Base-by-base conservation (phyloP, 2,888 invertebrate species). In the Cephalotes varians region DNA sequence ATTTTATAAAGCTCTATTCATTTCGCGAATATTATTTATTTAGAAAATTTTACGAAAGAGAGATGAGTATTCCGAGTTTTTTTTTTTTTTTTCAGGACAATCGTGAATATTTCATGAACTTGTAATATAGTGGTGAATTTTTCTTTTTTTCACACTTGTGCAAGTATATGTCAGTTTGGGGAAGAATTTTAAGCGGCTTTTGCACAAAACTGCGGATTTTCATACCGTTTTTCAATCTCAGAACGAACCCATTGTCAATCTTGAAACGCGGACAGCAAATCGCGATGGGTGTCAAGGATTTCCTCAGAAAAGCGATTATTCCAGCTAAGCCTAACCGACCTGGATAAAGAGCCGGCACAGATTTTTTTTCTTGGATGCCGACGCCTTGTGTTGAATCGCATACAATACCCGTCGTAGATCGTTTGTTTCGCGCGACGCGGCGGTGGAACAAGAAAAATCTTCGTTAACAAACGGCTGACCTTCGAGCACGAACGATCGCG, bases 41-140 rank as follows among this genome's bases (percentile, higher is more conserved):
- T 88, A 83, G 85, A 86, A 81, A 87, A 87, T 85, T 87, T 84
- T 82, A 81, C 62, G 81, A 72, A 81, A 86, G 85, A 58, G 54
- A 62, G 72, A 72, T 54, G 71, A 72, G 79, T 84, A 21, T 40
- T 54, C 1, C 21, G 15, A 21, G 3, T 47, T 12, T 12, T n/a
- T 37, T 15, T n/a, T 81, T n/a, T n/a, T n/a, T n/a, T 51, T 31
- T 44, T 81, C 82, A 56, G 67, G 54, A 60, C 71, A 44, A 44
- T 83, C 76, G 83, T 90, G 90, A 89, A 89, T 89, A 87, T 90
- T 89, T 90, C 82, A 89, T 88, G 77, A 85, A 71, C 47, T 40
- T 40, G 77, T 74, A 87, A 34, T 85, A 71, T 81, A 85, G 76
- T 67, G 73, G n/a, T n/a, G n/a, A n/a, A 72, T 80, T 81, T 73